phyloP scores from a whole-genome alignment of 2,113 vertebrate species.

The Cyanocitta stelleri region DNA sequence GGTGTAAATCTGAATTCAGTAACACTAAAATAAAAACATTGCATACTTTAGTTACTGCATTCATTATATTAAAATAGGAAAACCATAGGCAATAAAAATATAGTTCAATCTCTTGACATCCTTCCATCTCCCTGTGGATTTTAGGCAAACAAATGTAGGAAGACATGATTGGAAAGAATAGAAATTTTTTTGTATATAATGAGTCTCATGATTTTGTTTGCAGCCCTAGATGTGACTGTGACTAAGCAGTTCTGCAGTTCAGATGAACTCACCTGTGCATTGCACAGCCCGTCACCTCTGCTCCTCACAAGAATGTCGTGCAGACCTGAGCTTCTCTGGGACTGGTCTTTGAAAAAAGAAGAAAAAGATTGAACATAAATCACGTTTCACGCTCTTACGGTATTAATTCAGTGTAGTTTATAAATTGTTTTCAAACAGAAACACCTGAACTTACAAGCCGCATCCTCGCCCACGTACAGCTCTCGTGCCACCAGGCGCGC shows the following conservation, averaged over 20 bases:
- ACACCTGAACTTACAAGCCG: fast-evolving
- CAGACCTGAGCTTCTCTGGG: fast-evolving
- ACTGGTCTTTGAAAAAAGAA: fast-evolving
- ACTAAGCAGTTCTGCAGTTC: neutral
- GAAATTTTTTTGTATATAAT: fast-evolving
- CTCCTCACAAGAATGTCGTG: fast-evolving
- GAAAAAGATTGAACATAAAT: fast-evolving
- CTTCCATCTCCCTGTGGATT: neutral
- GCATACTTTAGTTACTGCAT: fast-evolving
- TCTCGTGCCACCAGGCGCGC: fast-evolving
- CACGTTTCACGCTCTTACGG: fast-evolving
- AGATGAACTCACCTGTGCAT: fast-evolving
- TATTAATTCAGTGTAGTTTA: fast-evolving
- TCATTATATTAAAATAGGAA: neutral
- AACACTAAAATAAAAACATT: neutral
- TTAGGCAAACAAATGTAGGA: neutral
- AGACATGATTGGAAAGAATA: fast-evolving
- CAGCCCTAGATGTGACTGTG: fast-evolving
- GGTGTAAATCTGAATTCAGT: neutral
- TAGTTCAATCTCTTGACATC: neutral
- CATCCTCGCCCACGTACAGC: fast-evolving
- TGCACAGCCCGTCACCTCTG: fast-evolving
- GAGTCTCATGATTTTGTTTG: fast-evolving
- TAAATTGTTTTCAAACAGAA: neutral
- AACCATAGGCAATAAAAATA: fast-evolving